Conservation (phyloP, 2,888 invertebrate genomes). For the Brenthis ino region DNA sequence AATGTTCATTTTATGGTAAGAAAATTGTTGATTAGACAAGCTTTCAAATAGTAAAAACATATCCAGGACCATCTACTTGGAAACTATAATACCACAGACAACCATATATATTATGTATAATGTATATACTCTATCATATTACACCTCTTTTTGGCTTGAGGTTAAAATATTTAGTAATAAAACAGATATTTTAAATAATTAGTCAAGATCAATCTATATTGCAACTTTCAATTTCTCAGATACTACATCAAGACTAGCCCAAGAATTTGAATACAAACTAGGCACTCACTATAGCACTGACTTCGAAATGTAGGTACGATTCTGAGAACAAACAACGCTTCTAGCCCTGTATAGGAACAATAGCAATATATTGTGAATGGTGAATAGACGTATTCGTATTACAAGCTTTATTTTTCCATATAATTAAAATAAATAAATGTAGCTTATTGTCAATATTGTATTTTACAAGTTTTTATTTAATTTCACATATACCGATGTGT, state of each 20-base stretch:
- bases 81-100: no score
- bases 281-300: constrained; percentile 43
- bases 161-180: background rate
- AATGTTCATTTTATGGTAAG: no score
- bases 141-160: no score
- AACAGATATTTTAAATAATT: background rate
- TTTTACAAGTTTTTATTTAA: no score
- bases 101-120: no score
- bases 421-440: no score
- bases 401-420: background rate
- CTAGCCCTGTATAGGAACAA: constrained; percentile 15
- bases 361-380: background rate
- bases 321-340: constrained; percentile 25
- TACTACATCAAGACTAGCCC: constrained; percentile 24
- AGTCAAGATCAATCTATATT: background rate
- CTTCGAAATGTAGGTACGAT: constrained; percentile 28
- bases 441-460: no score
- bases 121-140: no score
- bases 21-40: no score
- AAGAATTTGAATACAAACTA: constrained; percentile 69
- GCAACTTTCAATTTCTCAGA: constrained; percentile 23
- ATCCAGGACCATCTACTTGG: no score
- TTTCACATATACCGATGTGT: no score
- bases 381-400: background rate
- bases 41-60: no score